Evolutionary conservation across 2,797 vertebrate genomes (phyloP).

Genomic region (Scolopax bukidnonensis): DNA sequence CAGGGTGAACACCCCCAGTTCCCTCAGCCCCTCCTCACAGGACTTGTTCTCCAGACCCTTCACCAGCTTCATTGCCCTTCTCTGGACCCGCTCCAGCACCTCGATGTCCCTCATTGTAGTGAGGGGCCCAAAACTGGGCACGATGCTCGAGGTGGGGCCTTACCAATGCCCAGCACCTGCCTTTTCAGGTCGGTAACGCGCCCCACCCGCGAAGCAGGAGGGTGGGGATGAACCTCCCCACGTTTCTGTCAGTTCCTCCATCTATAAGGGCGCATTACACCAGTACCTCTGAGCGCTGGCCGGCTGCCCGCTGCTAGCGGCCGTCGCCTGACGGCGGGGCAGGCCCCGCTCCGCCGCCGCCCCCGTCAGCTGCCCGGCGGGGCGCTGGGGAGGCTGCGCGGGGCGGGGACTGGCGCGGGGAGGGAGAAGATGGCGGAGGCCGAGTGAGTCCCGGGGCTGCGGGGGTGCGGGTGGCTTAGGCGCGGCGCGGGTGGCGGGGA

Average conservation of each 20-base stretch:
- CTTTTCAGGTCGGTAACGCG: neutral
- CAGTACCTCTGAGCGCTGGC: neutral
- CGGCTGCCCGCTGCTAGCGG: neutral
- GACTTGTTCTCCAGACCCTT: neutral
- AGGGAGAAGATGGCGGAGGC: slow-evolving; percentile 62
- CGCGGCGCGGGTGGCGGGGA: neutral
- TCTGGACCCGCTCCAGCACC: neutral
- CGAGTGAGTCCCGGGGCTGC: neutral
- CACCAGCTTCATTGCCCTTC: neutral
- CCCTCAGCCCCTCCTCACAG: neutral
- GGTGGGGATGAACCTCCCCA: neutral
- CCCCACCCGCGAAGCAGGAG: neutral
- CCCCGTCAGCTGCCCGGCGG: neutral
- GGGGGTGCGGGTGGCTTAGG: neutral
- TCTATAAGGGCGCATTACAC: neutral
- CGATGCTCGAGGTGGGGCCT: neutral
- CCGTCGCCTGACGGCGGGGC: neutral
- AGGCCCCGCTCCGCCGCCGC: neutral
- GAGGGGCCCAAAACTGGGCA: neutral
- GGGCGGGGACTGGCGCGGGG: slow-evolving; percentile 34
- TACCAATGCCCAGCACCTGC: neutral
- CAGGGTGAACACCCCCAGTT: neutral
- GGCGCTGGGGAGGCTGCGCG: slow-evolving; percentile 45
- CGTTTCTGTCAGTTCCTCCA: neutral
- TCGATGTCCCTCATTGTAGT: neutral